Base-by-base conservation (phyloP, 2,113 vertebrate species). In the Rhodinocichla rosea region DNA sequence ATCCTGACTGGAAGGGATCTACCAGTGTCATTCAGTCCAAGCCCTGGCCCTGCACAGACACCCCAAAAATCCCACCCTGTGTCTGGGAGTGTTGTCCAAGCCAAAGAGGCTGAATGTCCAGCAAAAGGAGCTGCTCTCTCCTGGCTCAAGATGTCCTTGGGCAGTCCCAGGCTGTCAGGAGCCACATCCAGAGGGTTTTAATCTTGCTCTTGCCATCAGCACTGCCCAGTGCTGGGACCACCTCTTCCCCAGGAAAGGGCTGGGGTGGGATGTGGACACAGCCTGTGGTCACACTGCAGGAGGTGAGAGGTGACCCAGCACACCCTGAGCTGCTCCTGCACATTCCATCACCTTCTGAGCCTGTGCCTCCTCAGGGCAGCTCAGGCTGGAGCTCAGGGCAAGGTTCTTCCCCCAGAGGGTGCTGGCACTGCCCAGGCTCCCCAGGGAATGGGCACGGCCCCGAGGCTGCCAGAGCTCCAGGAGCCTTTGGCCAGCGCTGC, bases 311-410 rank as follows among this genome's bases (percentile, higher is more conserved):
- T 1, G 27, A 24, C 73, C 73, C 50, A 33, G n/a, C 50, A 16
- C 27, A 4, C 12, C 42, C 44, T 20, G 70, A 77, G 30, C 59
- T 77, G 68, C 20, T 26, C 47, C 39, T 71, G 40, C 32, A 16
- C 23, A 19, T 11, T 53, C 10, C 9, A 6, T 20, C 23, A 28
- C 35, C n/a, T 28, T 27, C 39, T 0, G 0, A 2, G 13, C 64
- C 32, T 11, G 24, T 33, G 28, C 37, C 45, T 42, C 42, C 45
- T 49, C 64, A n/a, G 84, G 47, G 45, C 71, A 69, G 33, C 5
- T 45, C 45, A 69, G 74, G 74, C 15, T 62, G 64, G 4, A 52
- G 30, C 4, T 1, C n/a, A 70, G 56, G 37, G 19, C 2, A 45
- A 62, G 63, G 33, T 4, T 52, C 71, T 86, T 59, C 37, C 83